Percentiles rank a stretch among this genome's conserved stretches.
Evolutionary conservation across 2,113 vertebrate species (phyloP).

Genomic region (Channa argus): DNA sequence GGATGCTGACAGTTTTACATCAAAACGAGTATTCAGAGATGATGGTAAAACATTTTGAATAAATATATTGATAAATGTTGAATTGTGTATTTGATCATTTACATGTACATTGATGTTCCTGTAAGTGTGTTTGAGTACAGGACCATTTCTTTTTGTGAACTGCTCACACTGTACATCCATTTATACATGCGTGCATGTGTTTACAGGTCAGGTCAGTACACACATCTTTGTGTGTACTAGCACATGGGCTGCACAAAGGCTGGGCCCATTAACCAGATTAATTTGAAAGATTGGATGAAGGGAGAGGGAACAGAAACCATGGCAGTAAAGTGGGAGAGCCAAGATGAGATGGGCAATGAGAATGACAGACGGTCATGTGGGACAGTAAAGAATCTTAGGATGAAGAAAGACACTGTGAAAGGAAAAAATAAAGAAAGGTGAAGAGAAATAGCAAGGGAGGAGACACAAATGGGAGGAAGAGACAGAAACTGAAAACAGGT

Average conservation of each 20-base stretch:
- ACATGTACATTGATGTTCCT: conserved; percentile 9
- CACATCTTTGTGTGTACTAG: conserved; percentile 2
- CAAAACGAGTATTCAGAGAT: conserved; percentile 17
- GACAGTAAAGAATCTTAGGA: conserved; percentile 41
- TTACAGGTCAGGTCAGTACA: neutral
- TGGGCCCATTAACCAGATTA: conserved; percentile 74
- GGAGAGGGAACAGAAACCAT: conserved; percentile 26
- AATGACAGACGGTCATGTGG: conserved; percentile 49
- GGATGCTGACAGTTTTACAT: conserved; percentile 7
- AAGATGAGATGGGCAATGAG: conserved; percentile 31
- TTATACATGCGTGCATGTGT: neutral
- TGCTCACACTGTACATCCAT: neutral
- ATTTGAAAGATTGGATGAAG: conserved; percentile 63
- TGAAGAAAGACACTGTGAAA: conserved; percentile 9
- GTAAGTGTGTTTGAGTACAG: neutral
- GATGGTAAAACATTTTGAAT: too few relatives aligned
- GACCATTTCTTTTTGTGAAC: neutral
- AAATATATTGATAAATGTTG: conserved; percentile 3
- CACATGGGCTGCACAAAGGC: conserved; percentile 26
- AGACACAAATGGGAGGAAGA: conserved; percentile 33
- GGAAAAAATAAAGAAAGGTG: conserved; percentile 20
- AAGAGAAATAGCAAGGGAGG: conserved; percentile 21
- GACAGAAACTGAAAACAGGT: conserved; percentile 41
- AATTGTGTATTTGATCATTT: neutral
- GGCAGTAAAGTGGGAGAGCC: conserved; percentile 31